These are phyloP conservation scores for Plectropomus leopardus DNA, from an alignment of 2,113 vertebrate genomes.

Conservation along the genomic window DNA sequence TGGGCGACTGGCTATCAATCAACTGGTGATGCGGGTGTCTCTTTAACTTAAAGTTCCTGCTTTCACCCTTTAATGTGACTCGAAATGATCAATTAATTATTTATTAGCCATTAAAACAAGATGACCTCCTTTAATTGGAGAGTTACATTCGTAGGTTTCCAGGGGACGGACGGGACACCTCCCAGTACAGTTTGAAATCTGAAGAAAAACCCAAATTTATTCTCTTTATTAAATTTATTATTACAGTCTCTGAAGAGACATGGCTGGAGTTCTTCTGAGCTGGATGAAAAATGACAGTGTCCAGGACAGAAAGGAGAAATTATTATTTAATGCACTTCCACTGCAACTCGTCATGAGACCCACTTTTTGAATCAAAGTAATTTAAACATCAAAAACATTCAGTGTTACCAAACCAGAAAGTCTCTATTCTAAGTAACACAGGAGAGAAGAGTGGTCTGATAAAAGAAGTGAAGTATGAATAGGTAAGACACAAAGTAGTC, in stretches of 20 bases:
- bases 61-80: background rate
- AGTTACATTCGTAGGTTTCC: background rate
- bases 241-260: background rate
- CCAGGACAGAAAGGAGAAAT: background rate
- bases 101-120: background rate
- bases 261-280: background rate
- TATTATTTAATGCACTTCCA: background rate
- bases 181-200: background rate
- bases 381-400: background rate
- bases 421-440: background rate
- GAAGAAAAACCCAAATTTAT: background rate
- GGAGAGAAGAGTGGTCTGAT: background rate
- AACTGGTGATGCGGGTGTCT: background rate
- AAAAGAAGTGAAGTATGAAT: background rate
- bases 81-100: background rate
- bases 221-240: conserved; percentile 9
- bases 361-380: background rate
- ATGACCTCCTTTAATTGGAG: background rate
- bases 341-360: background rate
- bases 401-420: background rate
- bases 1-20: background rate
- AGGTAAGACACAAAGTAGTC: background rate
- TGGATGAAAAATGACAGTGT: conserved; percentile 8
- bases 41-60: background rate
- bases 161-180: too few species aligned